Evolutionary conservation across 1,140 invertebrate genomes (phyloP).

Genomic region (Apis cerana): DNA sequence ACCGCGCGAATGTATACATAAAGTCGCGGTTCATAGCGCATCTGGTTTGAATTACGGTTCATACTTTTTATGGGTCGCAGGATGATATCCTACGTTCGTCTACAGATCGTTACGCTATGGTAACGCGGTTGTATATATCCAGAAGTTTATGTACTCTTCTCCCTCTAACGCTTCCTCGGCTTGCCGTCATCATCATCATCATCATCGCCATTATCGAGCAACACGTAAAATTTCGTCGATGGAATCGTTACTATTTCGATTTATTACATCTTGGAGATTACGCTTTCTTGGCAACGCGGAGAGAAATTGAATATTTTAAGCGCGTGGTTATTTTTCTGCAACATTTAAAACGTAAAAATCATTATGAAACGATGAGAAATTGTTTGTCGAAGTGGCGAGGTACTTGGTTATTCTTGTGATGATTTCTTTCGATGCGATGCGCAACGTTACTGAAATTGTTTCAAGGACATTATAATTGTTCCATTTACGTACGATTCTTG

Average conservation of each 20-base stretch:
- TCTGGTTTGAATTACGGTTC: conserved; percentile 67
- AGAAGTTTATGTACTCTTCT: conserved; percentile 24
- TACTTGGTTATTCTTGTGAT: background rate
- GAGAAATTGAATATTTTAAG: too few species aligned
- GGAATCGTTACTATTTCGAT: background rate
- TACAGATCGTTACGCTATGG: conserved; percentile 23
- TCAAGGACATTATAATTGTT: background rate
- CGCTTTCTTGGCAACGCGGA: background rate
- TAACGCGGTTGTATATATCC: conserved; percentile 14
- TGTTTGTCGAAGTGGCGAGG: too few species aligned
- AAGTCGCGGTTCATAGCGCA: conserved; percentile 66
- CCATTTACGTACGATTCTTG: too few species aligned
- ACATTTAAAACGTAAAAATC: too few species aligned
- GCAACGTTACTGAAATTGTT: background rate
- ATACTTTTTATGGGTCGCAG: conserved; percentile 48
- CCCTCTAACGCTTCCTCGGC: background rate
- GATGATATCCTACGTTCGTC: conserved; percentile 37
- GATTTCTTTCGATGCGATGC: background rate
- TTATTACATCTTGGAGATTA: background rate
- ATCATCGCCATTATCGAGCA: background rate
- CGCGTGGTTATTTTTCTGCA: too few species aligned
- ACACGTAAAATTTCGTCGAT: background rate
- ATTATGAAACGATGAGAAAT: too few species aligned
- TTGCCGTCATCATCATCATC: background rate
- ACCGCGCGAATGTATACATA: conserved; percentile 45